Base-by-base conservation (phyloP, 2,888 invertebrate genomes). In the Apodemia hepburni region DNA sequence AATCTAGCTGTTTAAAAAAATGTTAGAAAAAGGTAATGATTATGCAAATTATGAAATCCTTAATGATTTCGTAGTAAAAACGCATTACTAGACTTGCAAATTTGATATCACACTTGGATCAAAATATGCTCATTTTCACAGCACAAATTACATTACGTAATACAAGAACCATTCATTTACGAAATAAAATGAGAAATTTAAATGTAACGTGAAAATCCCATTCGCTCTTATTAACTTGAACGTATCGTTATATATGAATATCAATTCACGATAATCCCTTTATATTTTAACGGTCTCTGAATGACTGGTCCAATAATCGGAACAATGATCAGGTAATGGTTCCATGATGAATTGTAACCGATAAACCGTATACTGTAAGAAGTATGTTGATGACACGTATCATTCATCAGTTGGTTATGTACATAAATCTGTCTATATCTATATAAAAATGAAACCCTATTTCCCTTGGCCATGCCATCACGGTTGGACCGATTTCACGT, bases 221-320 rank as follows among this genome's bases (percentile, higher is more conserved):
- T 57, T 57, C 54, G 27, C 54, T 57, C 27, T 57, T 15, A 57
- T 57, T 54, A 54, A 12, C 22, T 22, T 22, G 12, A 54, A 18
- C 51, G 51, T 54, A 9, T 54, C 22, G 22, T 54, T 54, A 54
- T 18, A 12, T 54, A 54, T 54, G 51, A 54, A 54, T 54, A 54
- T 54, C 51, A 54, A 54, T 27, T 54, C 51, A 27, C 12, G 22
- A 22, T 54, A 54, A 54, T 54, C 54, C 54, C 54, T 54, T 54
- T 54, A 54, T 54, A 54, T 54, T 54, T 54, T 54, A 54, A 27
- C 54, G 54, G 15, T 54, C 22, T 27, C 22, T 27, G 54, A 54
- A 54, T 27, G 54, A 27, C 22, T 27, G 54, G 11, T 54, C 54
- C 22, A 27, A 54, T 54, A 54, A 54, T 54, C 51, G 51, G 51